Base-by-base conservation (phyloP, 2,888 invertebrate genomes). In the Caradrina clavipalpis region DNA sequence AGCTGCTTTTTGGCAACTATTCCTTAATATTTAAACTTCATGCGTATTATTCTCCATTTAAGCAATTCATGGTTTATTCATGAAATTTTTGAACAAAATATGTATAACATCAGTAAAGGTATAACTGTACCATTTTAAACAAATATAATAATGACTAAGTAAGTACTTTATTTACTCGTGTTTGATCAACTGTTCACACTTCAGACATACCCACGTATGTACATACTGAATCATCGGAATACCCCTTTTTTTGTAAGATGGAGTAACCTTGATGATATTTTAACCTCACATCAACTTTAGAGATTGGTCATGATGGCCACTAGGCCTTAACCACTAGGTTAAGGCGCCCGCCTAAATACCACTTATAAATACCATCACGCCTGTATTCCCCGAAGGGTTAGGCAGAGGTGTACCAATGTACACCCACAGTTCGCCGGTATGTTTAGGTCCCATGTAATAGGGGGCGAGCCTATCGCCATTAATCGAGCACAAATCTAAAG, bases 141-240 rank as follows among this genome's bases (percentile, higher is more conserved):
- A 21, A 8, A 31, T 42, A 68, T 7, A 73, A 13, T 58, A 50
- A 67, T 60, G 59, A 68, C 50, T 74, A 60, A 50, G 8, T 74
- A 60, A 50, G 8, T 62, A 8, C 0, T 3, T 45, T 39, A 39
- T 13, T 2, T n/a, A 35, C 35, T 35, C 8, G 19, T 61, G 13
- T 61, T 61, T 78, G 51, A 35, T 47, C 22, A 68, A 61, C 21
- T 68, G 60, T 68, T 19, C 21, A 39, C 35, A 26, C 45, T 61
- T 45, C 7, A 63, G 2, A 45, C 50, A 51, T 45, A 45, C 13
- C 35, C 3, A 21, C 2, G 22, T 22, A 21, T 49, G n/a, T 17
- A 45, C 15, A 2, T 15, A 17, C 13, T 60, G 68, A 64, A n/a
- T 54, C 68, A 78, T 45, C 61, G 73, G 78, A 58, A 61, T 73